These are phyloP conservation scores for Drosophila heteroneura DNA, from an alignment of 2,888 invertebrate species.

Conservation along the genomic window DNA sequence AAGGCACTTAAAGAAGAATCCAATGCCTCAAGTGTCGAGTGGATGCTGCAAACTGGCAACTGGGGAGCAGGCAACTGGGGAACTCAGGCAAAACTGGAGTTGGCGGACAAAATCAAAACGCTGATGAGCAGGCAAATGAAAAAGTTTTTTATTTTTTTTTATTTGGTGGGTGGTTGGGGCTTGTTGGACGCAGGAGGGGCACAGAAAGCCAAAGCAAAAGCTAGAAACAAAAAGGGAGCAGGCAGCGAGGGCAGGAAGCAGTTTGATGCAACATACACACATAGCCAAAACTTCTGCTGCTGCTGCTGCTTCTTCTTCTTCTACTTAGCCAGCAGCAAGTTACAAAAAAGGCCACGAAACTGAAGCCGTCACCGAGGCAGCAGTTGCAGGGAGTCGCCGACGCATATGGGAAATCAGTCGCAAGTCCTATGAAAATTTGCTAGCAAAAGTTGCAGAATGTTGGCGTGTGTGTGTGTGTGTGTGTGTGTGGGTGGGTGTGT, in stretches of 20 bases:
- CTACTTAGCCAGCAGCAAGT: constrained; percentile 56
- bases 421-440: constrained; percentile 76
- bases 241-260: constrained; percentile 37
- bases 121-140: constrained; percentile 83
- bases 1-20: constrained; percentile 84
- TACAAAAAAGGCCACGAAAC: constrained; percentile 65
- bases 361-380: constrained; percentile 34
- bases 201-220: constrained; percentile 63
- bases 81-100: constrained; percentile 49
- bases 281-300: constrained; percentile 33
- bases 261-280: constrained; percentile 54
- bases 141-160: constrained; percentile 72
- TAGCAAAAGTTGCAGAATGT: constrained; percentile 76
- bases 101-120: constrained; percentile 81
- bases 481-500: constrained; percentile 3
- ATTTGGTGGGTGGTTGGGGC: constrained; percentile 20
- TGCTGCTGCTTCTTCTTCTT: constrained; percentile 26
- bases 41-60: constrained; percentile 40
- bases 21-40: constrained; percentile 74
- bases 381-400: constrained; percentile 43
- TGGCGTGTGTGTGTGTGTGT: constrained; percentile 22
- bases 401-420: constrained; percentile 82
- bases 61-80: constrained; percentile 15
- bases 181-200: constrained; percentile 44
- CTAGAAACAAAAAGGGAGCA: constrained; percentile 20